These are phyloP conservation scores for Himalopsyche tibetana DNA, from an alignment of 2,888 invertebrate genomes.

Conservation along the genomic window DNA sequence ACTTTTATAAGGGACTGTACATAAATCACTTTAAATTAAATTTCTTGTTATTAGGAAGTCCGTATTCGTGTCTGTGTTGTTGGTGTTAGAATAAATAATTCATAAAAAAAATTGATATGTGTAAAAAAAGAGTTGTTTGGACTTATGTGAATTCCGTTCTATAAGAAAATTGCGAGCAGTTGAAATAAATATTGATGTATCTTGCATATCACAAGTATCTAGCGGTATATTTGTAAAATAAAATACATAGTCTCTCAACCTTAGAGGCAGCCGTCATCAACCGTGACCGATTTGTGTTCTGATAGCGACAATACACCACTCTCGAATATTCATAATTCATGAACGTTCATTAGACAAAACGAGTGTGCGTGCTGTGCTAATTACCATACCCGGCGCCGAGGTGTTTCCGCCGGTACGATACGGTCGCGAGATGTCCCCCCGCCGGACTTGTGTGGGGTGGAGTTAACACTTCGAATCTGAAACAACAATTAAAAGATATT, in stretches of 20 bases:
- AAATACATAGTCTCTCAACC: background rate
- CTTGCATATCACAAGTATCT: background rate
- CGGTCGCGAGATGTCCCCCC: slow-evolving; percentile 37
- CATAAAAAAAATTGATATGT: no score
- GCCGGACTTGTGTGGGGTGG: background rate
- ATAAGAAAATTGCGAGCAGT: no score
- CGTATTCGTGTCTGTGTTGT: no score
- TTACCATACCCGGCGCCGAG: slow-evolving; percentile 45
- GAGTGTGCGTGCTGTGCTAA: slow-evolving; percentile 55
- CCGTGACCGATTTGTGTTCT: slow-evolving; percentile 55
- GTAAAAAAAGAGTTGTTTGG: no score
- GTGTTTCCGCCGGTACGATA: background rate
- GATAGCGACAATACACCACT: slow-evolving; percentile 58
- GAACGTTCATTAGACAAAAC: slow-evolving; percentile 62
- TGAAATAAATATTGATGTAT: no score
- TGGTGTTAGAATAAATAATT: no score
- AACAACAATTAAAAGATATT: no score
- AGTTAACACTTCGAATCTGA: background rate
- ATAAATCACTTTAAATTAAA: no score
- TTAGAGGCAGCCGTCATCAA: slow-evolving; percentile 6
- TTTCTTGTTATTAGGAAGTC: no score
- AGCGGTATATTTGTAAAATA: background rate
- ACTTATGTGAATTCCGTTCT: no score
- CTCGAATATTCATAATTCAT: slow-evolving; percentile 50
- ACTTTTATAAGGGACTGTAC: no score